Conservation (phyloP, 2,888 invertebrate genomes). For the Herminia tarsipennalis region DNA sequence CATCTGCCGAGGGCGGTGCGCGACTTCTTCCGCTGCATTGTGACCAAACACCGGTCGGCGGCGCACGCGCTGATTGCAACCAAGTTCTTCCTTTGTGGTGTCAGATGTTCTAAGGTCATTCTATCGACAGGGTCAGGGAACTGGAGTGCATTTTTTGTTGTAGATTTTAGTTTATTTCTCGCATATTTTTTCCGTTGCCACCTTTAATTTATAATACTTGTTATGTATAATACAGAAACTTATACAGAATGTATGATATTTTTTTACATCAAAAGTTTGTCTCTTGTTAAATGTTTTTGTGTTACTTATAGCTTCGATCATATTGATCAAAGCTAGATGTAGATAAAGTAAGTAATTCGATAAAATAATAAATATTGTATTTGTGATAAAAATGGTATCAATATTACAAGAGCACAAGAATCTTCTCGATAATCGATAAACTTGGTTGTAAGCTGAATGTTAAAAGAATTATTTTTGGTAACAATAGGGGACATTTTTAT, state of each 20-base stretch:
- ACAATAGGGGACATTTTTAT: conserved; percentile 28
- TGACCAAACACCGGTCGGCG: conserved; percentile 63
- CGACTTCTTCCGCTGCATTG: conserved; percentile 81
- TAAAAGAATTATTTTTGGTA: background rate
- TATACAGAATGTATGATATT: no score
- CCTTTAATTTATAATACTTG: no score
- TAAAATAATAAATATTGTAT: no score
- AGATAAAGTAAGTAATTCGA: no score
- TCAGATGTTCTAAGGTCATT: conserved; percentile 44
- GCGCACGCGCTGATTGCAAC: conserved; percentile 75
- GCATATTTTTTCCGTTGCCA: background rate
- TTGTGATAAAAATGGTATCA: no score
- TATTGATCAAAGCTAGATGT: no score
- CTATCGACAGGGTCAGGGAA: conserved; percentile 35
- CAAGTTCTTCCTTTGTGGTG: conserved; percentile 38
- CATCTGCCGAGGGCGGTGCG: conserved; percentile 73
- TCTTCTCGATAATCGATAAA: no score
- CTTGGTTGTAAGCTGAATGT: background rate
- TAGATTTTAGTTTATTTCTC: background rate
- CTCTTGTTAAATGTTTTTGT: no score
- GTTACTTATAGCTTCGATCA: no score
- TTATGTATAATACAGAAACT: no score
- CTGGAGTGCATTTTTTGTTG: conserved; percentile 17
- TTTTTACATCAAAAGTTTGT: no score
- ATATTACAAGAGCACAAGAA: no score